Evolutionary conservation across 1,140 invertebrate genomes (phyloP), one percentile per base, ranked within the genome.

Genomic region (Drosophila trapezifrons): DNA sequence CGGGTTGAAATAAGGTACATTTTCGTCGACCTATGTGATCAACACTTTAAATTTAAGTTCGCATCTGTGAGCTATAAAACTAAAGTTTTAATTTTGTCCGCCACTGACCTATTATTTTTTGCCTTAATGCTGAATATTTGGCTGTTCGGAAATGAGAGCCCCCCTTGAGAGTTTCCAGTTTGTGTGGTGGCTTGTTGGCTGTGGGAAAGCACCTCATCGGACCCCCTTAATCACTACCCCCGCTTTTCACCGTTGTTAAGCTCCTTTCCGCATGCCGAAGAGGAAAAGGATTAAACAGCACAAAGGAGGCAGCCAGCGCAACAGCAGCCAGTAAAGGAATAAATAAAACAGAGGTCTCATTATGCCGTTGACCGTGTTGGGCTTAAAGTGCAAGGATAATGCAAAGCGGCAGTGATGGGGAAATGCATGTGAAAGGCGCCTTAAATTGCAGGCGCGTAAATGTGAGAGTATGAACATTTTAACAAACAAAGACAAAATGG

Each of bases 201-300:
- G 22, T 20, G 32, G n/a, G 29, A 42, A 42, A 40, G 56, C 32
- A 32, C 62, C 25, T 29, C 65, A 67, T 40, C 51, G 51, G 51
- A 37, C 32, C 51, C n/a, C 15, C 43, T 49, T 38, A 67, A 65
- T 37, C 32, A 64, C 15, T 22, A 17, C n/a, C 37, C 32, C 27
- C 43, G 37, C 32, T 8, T 13, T n/a, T n/a, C n/a, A n/a, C n/a
- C n/a, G 37, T 29, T 54, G 51, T 54, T 54, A 40, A 46, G 40
- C 32, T 42, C 60, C 45, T 46, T 70, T 40, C 32, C 18, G 43
- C 47, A 17, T 49, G 27, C 32, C 45, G 56, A 76, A 54, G 45
- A 56, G 58, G 42, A 58, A 80, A 80, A 76, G 65, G 72, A 76
- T 80, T 80, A 80, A 76, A 40, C 64, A 20, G 37, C 51, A 77